A percentile compares a stretch with the other conserved stretches of the same genome.
These are phyloP conservation scores for Poecilobothrus nobilitatus DNA, from an alignment of 2,888 invertebrate species.

Conservation along the genomic window DNA sequence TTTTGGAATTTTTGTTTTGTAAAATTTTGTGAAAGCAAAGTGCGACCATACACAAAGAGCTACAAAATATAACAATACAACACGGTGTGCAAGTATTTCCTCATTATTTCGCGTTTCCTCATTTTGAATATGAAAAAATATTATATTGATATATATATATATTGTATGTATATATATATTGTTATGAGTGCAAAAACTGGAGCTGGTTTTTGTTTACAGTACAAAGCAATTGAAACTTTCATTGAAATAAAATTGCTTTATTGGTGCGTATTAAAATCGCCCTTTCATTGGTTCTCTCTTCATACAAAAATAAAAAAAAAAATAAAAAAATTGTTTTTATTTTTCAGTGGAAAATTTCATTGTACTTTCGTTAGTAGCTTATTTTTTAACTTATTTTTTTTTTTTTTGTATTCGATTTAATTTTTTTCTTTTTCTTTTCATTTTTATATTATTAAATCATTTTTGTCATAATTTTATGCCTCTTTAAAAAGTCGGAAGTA, in stretches of 20 bases:
- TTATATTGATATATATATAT: not conserved
- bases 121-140: constrained; percentile 1
- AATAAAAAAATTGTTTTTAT: not conserved
- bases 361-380: not conserved
- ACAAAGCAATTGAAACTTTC: not conserved
- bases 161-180: not conserved
- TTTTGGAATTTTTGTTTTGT: not conserved
- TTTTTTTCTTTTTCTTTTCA: not conserved
- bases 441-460: not conserved
- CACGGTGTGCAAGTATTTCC: constrained; percentile 8
- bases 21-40: not conserved
- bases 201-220: not conserved
- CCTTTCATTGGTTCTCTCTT: constrained; percentile 3
- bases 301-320: no score
- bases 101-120: constrained; percentile 10
- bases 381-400: not conserved
- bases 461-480: not conserved
- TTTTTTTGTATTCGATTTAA: no score
- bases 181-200: not conserved
- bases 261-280: not conserved
- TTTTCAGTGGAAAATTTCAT: not conserved
- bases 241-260: constrained; percentile 6
- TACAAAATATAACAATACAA: not conserved
- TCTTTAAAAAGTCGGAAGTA: constrained; percentile 6
- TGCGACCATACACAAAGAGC: not conserved